Percentiles rank a stretch among this genome's conserved stretches.
Evolutionary conservation across 2,888 invertebrate species (phyloP).

Genomic region (Andricus curvator): DNA sequence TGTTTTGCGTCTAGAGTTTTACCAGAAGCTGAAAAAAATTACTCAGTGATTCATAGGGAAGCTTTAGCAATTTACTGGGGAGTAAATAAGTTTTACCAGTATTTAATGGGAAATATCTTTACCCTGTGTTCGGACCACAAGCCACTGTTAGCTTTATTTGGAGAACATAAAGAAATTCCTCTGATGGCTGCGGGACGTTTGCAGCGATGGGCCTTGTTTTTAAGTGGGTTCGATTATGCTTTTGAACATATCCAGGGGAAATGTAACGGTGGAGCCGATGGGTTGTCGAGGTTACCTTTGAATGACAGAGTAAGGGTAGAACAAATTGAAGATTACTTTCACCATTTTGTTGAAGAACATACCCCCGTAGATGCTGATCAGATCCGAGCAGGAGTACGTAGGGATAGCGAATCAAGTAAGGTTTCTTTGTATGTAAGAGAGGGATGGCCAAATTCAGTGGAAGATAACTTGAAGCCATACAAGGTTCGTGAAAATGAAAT

Average conservation of each 20-base stretch:
- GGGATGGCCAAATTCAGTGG: constrained; percentile 44
- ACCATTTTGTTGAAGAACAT: background rate
- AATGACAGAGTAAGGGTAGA: too few species aligned
- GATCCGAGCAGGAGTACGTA: constrained; percentile 41
- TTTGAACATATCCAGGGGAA: constrained; percentile 47
- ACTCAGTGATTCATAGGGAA: constrained; percentile 68
- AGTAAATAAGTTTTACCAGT: constrained; percentile 69
- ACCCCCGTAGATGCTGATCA: constrained; percentile 42
- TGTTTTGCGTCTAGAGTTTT: constrained; percentile 65
- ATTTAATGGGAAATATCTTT: constrained; percentile 68
- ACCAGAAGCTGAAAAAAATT: constrained; percentile 66
- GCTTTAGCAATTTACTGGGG: constrained; percentile 70
- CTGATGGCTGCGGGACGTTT: constrained; percentile 47
- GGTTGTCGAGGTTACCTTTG: too few species aligned
- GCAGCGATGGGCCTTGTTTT: constrained; percentile 47
- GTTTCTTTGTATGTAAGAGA: constrained; percentile 45
- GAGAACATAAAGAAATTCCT: constrained; percentile 48
- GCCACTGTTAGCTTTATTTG: constrained; percentile 58
- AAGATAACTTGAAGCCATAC: constrained; percentile 40
- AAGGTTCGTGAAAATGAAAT: constrained; percentile 37
- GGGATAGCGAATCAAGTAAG: constrained; percentile 45
- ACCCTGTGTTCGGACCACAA: constrained; percentile 67
- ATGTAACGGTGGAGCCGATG: too few species aligned
- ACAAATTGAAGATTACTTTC: too few species aligned
- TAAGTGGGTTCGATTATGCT: constrained; percentile 45